A percentile compares a stretch with the other conserved stretches of the same genome.
These are phyloP conservation scores for Chlamydotis undulata DNA, from an alignment of 2,113 vertebrate genomes.

Conservation along the genomic window DNA sequence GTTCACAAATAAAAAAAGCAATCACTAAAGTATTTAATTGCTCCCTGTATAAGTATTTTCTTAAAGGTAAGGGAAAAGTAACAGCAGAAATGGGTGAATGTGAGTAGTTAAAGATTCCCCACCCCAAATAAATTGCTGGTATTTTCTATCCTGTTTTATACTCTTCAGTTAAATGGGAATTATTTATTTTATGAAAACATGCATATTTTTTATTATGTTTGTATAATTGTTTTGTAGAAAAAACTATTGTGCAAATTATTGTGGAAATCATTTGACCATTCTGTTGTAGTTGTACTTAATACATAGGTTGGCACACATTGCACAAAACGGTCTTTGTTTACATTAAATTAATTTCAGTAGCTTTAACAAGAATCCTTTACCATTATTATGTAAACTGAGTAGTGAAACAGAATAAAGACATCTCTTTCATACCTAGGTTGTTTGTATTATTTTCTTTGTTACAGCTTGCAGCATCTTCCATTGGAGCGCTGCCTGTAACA, in stretches of 20 bases:
- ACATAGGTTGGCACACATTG: background rate
- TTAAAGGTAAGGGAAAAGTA: background rate
- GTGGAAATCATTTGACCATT: background rate
- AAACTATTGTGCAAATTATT: background rate
- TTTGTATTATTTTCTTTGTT: background rate
- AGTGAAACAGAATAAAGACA: conserved; percentile 47
- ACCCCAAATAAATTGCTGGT: background rate
- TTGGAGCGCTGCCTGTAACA: background rate
- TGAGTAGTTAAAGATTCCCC: background rate
- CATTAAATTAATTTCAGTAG: background rate
- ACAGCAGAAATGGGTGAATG: background rate
- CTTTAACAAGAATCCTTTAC: background rate
- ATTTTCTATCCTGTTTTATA: background rate
- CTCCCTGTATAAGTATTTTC: background rate
- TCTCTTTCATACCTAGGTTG: background rate
- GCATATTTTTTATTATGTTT: background rate
- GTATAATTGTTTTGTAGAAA: background rate
- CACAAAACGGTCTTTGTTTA: conserved; percentile 44
- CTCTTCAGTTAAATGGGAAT: background rate
- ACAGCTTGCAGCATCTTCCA: background rate
- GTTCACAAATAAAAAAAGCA: background rate
- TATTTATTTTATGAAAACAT: conserved; percentile 19
- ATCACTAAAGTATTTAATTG: background rate
- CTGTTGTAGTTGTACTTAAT: background rate
- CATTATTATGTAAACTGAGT: background rate